These are phyloP conservation scores for Orussus abietinus DNA, from an alignment of 1,140 invertebrate species.

Conservation along the genomic window DNA sequence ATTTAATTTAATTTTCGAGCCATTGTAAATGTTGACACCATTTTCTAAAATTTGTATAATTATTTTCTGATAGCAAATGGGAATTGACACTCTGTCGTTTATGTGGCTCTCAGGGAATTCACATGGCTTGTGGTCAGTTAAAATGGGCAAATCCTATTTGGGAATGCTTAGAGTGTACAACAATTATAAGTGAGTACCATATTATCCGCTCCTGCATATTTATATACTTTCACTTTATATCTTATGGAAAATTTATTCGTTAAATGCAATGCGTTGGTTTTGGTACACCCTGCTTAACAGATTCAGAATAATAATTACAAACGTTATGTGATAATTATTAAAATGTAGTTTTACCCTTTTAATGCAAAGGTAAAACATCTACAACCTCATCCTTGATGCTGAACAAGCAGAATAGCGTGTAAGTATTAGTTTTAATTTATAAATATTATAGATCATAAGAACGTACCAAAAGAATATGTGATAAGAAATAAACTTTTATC, in stretches of 20 bases:
- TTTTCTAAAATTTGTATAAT: conserved; percentile 9
- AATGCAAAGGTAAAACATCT: no score
- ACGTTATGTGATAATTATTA: no score
- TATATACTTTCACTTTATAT: not conserved
- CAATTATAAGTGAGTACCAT: conserved; percentile 29
- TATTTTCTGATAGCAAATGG: conserved; percentile 51
- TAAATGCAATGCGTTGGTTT: no score
- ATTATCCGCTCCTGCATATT: no score
- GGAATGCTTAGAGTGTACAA: conserved; percentile 43
- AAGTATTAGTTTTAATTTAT: no score
- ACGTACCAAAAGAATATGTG: not conserved
- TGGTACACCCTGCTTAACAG: no score
- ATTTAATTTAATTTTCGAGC: conserved; percentile 6
- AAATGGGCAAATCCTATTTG: conserved; percentile 39
- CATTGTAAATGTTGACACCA: conserved; percentile 2
- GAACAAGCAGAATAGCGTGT: no score
- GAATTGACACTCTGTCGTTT: conserved; percentile 54
- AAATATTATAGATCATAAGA: not conserved
- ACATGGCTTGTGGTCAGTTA: conserved; percentile 51
- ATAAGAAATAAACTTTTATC: no score
- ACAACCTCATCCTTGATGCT: no score
- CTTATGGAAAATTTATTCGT: no score
- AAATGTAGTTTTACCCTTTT: no score
- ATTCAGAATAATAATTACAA: no score
- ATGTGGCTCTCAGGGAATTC: conserved; percentile 60